Evolutionary conservation across 2,113 vertebrate species (phyloP).

Genomic region (Melozone crissalis): DNA sequence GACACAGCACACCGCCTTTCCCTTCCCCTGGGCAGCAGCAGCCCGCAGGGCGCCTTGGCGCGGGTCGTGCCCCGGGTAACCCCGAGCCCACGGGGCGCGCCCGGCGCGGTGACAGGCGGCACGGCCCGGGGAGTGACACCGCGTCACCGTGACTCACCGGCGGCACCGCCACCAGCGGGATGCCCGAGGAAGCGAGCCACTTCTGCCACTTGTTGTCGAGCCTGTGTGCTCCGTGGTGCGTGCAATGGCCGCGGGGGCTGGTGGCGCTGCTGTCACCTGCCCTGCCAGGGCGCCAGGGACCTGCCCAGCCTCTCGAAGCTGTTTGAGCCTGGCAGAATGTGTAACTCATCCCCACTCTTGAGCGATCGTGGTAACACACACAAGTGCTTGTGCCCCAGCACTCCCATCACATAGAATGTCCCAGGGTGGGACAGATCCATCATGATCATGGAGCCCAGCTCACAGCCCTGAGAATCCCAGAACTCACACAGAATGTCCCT

Average conservation of each 20-base stretch:
- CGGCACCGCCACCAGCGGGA: accelerated
- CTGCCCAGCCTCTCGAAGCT: accelerated
- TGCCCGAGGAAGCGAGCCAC: not conserved
- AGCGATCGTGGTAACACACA: accelerated
- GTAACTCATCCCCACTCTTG: accelerated
- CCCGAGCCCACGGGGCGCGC: not conserved
- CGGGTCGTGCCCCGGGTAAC: too few species aligned
- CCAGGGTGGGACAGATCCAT: too few species aligned
- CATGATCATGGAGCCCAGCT: too few species aligned
- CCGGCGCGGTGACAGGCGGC: not conserved
- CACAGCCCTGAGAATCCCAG: too few species aligned
- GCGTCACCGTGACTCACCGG: not conserved
- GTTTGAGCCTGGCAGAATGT: accelerated
- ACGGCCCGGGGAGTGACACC: not conserved
- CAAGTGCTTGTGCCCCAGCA: accelerated
- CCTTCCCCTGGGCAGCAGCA: accelerated
- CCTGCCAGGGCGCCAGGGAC: not conserved
- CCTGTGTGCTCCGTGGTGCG: accelerated
- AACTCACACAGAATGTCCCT: too few species aligned
- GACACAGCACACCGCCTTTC: accelerated
- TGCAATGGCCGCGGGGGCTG: not conserved
- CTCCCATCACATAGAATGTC: too few species aligned
- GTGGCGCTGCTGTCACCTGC: not conserved
- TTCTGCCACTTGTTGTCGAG: accelerated
- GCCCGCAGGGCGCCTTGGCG: accelerated